Conservation (phyloP, 2,113 vertebrate species). For the Camelus dromedarius region DNA sequence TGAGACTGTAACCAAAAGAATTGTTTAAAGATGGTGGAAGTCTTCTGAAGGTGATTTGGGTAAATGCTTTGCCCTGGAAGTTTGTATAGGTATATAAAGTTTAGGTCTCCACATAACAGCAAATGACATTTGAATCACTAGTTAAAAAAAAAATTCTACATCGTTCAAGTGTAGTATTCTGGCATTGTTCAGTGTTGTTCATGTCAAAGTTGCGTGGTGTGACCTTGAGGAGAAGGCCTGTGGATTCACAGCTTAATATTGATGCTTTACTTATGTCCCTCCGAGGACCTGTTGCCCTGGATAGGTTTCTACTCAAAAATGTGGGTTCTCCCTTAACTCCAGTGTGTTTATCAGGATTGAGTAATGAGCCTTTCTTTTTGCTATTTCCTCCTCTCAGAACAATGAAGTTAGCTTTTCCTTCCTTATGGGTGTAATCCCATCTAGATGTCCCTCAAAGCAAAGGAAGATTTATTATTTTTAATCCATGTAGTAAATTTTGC, state of each 20-base stretch:
- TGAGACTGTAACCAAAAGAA: background rate
- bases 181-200: background rate
- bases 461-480: background rate
- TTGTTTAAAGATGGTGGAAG: background rate
- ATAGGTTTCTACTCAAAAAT: background rate
- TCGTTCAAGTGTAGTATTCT: background rate
- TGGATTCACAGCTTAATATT: background rate
- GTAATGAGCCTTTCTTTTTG: background rate
- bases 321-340: background rate
- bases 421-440: background rate
- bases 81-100: background rate
- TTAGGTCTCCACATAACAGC: background rate
- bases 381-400: background rate
- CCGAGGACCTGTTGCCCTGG: background rate
- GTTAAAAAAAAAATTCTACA: background rate
- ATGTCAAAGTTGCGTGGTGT: fast-evolving
- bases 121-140: background rate
- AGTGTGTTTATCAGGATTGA: background rate
- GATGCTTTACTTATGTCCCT: background rate
- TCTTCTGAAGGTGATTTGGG: background rate
- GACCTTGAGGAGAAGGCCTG: background rate
- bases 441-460: background rate
- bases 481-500: background rate
- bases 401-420: background rate
- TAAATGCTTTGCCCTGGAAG: background rate